A percentile compares a stretch with the other conserved stretches of the same genome.
Conservation (phyloP, 2,797 vertebrate genomes). For the Decapterus maruadsi region DNA sequence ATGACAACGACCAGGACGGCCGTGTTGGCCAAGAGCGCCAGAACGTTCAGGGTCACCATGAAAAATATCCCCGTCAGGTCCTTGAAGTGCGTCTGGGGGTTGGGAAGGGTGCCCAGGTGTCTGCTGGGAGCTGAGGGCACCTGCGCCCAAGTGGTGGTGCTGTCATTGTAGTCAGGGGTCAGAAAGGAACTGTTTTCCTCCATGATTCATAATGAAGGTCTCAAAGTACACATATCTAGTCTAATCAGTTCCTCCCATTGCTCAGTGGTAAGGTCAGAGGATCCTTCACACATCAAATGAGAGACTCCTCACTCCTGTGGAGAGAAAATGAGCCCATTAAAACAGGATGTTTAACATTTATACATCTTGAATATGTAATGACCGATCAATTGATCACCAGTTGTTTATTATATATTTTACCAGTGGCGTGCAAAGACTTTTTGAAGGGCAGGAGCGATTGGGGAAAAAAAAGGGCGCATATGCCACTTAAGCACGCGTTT, state of each 20-base stretch:
- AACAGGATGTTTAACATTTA: constrained; percentile 5
- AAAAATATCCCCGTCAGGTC: constrained; percentile 88
- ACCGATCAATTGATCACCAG: too few relatives aligned
- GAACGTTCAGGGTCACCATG: constrained; percentile 90
- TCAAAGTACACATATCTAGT: constrained; percentile 26
- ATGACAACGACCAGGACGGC: constrained; percentile 89
- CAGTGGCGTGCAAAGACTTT: too few relatives aligned
- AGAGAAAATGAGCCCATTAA: constrained; percentile 36
- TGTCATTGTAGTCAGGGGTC: constrained; percentile 71
- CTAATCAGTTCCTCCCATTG: constrained; percentile 64
- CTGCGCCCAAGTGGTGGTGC: constrained; percentile 52
- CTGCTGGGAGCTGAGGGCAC: constrained; percentile 76
- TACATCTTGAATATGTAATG: background rate
- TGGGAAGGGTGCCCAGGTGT: constrained; percentile 76
- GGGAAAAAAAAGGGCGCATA: too few relatives aligned
- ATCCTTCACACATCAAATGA: constrained; percentile 43
- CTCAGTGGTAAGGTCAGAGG: constrained; percentile 13
- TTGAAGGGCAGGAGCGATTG: too few relatives aligned
- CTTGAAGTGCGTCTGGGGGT: constrained; percentile 75
- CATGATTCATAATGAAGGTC: constrained; percentile 76
- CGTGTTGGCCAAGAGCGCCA: constrained; percentile 90
- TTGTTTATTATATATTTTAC: background rate
- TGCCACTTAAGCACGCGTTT: too few relatives aligned
- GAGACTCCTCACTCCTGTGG: constrained; percentile 58
- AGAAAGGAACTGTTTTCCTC: constrained; percentile 64